phyloP scores from a whole-genome alignment of 2,888 invertebrate species.

The Arrhopalites spinosus region DNA sequence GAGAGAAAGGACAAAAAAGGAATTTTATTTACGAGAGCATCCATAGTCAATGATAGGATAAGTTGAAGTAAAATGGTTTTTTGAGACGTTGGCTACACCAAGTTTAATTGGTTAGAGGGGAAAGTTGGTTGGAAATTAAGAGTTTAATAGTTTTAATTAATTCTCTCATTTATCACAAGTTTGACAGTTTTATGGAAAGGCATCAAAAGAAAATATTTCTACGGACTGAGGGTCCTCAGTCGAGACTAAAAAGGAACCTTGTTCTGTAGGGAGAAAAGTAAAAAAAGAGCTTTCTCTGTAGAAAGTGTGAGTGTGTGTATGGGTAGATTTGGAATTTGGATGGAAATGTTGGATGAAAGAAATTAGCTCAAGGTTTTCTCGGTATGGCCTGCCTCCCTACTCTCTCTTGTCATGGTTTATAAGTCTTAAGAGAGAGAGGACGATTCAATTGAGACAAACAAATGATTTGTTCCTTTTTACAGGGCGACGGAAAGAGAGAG shows the following conservation, averaged over 20 bases:
- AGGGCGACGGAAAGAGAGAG: background rate
- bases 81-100: too few species aligned
- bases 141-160: constrained; percentile 32
- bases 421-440: constrained; percentile 9
- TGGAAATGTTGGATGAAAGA: background rate
- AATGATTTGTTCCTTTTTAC: constrained; percentile 36
- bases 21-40: too few species aligned
- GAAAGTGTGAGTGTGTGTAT: background rate
- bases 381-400: background rate
- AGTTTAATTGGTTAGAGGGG: constrained; percentile 22
- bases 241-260: too few species aligned
- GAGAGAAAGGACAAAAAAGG: too few species aligned
- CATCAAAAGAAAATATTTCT: constrained; percentile 19
- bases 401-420: background rate
- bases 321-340: background rate
- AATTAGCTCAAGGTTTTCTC: background rate
- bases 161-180: constrained; percentile 33
- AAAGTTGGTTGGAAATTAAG: constrained; percentile 28
- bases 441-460: constrained; percentile 36
- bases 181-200: constrained; percentile 30
- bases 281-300: background rate
- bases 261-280: background rate
- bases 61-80: background rate
- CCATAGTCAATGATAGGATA: background rate
- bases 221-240: too few species aligned